Evolutionary conservation across 2,797 vertebrate species (phyloP).

Genomic region (Sebastes oblongus): DNA sequence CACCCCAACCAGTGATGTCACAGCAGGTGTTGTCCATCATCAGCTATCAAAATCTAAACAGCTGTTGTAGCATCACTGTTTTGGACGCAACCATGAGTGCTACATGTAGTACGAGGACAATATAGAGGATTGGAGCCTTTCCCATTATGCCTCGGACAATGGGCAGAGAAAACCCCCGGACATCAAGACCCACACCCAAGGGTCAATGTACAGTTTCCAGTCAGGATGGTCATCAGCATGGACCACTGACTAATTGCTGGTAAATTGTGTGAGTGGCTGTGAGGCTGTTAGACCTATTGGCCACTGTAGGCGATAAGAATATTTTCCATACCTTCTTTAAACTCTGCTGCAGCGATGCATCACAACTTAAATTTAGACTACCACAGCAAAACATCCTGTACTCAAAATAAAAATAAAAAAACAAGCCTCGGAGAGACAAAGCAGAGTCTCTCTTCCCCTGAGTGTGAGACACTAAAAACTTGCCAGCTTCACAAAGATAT

Average conservation of each 20-base stretch:
- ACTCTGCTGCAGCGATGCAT: neutral
- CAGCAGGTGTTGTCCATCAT: neutral
- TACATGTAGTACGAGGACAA: neutral
- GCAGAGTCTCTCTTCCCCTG: neutral
- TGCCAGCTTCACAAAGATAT: neutral
- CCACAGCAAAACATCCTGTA: constrained; percentile 18
- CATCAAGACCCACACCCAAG: neutral
- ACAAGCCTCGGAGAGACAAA: constrained; percentile 5
- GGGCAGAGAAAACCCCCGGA: too few species aligned
- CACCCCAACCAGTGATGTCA: neutral
- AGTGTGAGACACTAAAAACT: neutral
- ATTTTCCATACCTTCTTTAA: neutral
- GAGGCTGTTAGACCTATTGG: neutral
- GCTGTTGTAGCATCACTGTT: neutral
- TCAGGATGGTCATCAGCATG: neutral
- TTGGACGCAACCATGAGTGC: neutral
- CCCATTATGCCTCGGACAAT: neutral
- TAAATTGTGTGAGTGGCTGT: neutral
- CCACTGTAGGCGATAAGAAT: neutral
- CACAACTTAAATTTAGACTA: constrained; percentile 26
- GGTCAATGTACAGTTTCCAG: neutral
- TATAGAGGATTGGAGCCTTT: neutral
- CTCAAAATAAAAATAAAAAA: constrained; percentile 23
- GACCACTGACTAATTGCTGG: neutral
- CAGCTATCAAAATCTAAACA: neutral